A percentile compares a stretch with the other conserved stretches of the same genome.
Evolutionary conservation across 2,113 vertebrate genomes (phyloP).

Genomic region (Aspiorhynchus laticeps): DNA sequence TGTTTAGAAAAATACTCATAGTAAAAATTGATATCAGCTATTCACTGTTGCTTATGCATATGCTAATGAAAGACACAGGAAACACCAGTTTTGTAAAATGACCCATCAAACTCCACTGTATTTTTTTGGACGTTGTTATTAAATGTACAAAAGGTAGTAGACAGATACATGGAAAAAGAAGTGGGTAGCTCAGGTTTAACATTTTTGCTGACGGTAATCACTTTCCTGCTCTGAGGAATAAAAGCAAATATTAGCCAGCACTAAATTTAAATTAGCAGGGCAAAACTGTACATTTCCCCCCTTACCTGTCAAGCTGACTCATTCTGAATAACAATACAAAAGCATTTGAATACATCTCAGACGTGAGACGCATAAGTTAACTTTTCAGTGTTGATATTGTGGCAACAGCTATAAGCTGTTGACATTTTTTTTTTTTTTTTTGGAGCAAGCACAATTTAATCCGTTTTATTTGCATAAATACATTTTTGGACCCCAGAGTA

Average conservation of each 20-base stretch:
- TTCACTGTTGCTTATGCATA: not conserved
- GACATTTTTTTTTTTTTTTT: slow-evolving; percentile 46
- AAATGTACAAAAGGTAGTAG: not conserved
- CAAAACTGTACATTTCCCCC: slow-evolving; percentile 13
- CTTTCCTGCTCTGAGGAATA: slow-evolving; percentile 16
- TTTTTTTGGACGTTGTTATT: not conserved
- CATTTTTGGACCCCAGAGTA: slow-evolving; percentile 51
- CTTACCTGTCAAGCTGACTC: not conserved
- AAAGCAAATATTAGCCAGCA: slow-evolving; percentile 3
- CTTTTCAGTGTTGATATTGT: slow-evolving; percentile 53
- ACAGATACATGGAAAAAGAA: not conserved
- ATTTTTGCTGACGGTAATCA: slow-evolving; percentile 13
- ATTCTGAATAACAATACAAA: slow-evolving; percentile 25
- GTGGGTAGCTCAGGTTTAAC: not conserved
- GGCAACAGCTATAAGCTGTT: slow-evolving; percentile 56
- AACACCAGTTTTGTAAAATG: not conserved
- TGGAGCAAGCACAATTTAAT: slow-evolving; percentile 60
- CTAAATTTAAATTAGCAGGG: slow-evolving; percentile 28
- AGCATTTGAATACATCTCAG: slow-evolving; percentile 19
- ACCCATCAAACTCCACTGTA: not conserved
- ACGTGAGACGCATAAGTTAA: slow-evolving; percentile 24
- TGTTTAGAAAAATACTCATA: not conserved
- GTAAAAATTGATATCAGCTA: not conserved
- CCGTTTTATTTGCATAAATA: slow-evolving; percentile 60
- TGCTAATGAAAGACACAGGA: not conserved